Base-by-base conservation (phyloP, 2,797 vertebrate genomes). In the Scolopax rusticola region DNA sequence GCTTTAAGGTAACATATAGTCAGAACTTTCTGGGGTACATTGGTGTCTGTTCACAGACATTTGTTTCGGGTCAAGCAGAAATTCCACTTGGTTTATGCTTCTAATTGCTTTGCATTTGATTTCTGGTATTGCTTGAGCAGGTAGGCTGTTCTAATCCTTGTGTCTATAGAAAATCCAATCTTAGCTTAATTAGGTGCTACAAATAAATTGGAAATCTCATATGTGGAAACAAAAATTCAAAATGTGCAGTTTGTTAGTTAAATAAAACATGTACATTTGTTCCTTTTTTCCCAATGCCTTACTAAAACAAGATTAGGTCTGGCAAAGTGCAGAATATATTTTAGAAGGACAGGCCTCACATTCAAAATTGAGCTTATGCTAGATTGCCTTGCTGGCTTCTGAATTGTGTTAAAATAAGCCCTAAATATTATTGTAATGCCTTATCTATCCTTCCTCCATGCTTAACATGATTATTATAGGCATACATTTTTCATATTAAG, bases 401-500 rank as follows among this genome's bases (percentile, higher is more conserved):
- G 56, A 91, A 73, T 87, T 4, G 23, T 77, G 93, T 93, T 83
- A 83, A 78, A 96, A 95, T 77, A 95, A 76, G 41, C 18, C 85
- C 78, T 40, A 96, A 65, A 91, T 77, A 93, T 33, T 85, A 88
- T 38, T 94, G 20, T 53, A 96, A 67, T 25, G 9, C 28, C 94
- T 95, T 82, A 71, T 91, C 47, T 85, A n/a, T 70, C 24, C 78
- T 71, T 77, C 70, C 30, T 94, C 88, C 84, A 14, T 94, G 71
- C 48, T 94, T 85, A 95, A 88, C 81, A 67, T 91, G 60, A 92
- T 96, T 89, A 82, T 81, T 94, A 87, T 28, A 54, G 38, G 75
- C 88, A 94, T 92, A 79, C 90, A 90, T 96, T 95, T 94, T 97
- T 96, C 83, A 92, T 90, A 94, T 96, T 80, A 82, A 86, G 69